Conservation (phyloP, 2,888 invertebrate species). For the Hyles lineata region DNA sequence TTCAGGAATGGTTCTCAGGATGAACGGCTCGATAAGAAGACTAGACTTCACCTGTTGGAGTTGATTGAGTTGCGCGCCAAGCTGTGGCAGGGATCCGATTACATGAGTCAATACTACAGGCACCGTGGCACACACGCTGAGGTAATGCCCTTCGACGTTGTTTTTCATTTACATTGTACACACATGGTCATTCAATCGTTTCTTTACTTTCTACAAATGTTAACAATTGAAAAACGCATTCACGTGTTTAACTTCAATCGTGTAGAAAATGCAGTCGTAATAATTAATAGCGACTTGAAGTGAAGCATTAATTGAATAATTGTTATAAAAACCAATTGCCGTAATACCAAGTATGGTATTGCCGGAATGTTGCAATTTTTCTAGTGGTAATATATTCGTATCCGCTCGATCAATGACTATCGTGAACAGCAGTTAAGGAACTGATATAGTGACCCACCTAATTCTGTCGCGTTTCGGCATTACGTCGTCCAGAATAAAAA, state of each 20-base stretch:
- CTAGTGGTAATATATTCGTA: too few species aligned
- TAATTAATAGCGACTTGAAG: not conserved
- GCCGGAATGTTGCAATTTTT: not conserved
- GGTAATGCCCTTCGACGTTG: conserved; percentile 55
- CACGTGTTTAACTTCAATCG: not conserved
- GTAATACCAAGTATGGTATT: not conserved
- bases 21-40: conserved; percentile 93
- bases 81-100: conserved; percentile 94
- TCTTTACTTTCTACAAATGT: conserved; percentile 7
- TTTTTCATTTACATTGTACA: not conserved
- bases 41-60: conserved; percentile 94
- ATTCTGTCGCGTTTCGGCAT: too few species aligned
- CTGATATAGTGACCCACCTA: too few species aligned
- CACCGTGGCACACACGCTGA: conserved; percentile 87
- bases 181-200: not conserved
- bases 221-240: not conserved
- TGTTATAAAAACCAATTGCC: not conserved
- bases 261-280: not conserved
- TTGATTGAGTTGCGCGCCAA: conserved; percentile 96
- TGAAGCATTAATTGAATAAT: not conserved
- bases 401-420: too few species aligned
- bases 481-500: too few species aligned
- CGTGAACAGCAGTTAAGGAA: too few species aligned
- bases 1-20: conserved; percentile 96
- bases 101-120: conserved; percentile 93